Base-by-base conservation (phyloP, 2,888 invertebrate species). In the Caradrina kadenii region DNA sequence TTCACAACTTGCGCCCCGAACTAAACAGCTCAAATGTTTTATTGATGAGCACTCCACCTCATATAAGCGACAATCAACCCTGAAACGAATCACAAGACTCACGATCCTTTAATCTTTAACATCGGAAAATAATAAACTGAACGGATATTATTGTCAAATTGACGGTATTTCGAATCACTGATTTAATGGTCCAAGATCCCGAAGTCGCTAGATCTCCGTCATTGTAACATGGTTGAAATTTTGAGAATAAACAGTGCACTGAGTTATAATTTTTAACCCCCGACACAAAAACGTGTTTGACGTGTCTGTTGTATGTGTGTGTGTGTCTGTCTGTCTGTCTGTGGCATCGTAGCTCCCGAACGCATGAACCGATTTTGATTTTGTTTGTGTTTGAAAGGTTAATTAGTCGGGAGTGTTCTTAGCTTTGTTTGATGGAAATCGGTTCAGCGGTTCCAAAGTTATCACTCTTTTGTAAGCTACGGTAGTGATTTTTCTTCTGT, bases 21-120 rank as follows among this genome's bases (percentile, higher is more conserved):
- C 61, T 62, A 48, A 63, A 62, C 49, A 26, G 55, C 55, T 53
- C 35, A 55, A 76, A 76, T 81, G 80, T 74, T 77, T 81, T 74
- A 74, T 81, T 74, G 55, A 74, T 74, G 74, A 77, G 59, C 48
- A 6, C 49, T 64, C 26, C 62, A 54, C 72, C 62, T 79, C 31
- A 67, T 67, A 61, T 54, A 65, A 49, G 48, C 52, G 8, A 54
- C 35, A 60, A 52, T 10, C 19, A 45, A 48, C 21, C 21, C 52
- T 67, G 49, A 39, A 62, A 59, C 39, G 31, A 61, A 53, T 45
- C n/a, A 48, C 22, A 17, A 45, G 22, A 73, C 1, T 42, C 19
- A 17, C 19, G 48, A 15, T 35, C 58, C 55, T 78, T 64, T 52
- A 68, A 70, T 71, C 61, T 62, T 50, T 58, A 64, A 69, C 48